Base-by-base conservation (phyloP, 2,888 invertebrate genomes). In the Cataglyphis albicans region DNA sequence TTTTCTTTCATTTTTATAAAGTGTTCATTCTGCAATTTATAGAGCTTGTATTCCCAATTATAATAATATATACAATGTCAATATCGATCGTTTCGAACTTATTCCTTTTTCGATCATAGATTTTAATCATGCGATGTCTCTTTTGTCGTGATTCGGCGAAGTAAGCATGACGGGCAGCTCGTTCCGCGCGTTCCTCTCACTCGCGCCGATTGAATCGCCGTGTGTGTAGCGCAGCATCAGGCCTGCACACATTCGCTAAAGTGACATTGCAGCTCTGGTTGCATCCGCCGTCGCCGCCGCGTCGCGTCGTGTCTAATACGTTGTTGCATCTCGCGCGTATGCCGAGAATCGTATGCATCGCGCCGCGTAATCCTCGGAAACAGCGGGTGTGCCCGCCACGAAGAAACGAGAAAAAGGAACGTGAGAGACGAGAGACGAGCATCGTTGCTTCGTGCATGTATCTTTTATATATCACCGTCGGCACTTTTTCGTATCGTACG, bases 1-100 rank as follows among this genome's bases (percentile, higher is more conserved):
- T 41, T 3, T 84, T 57, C 61, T 83, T 88, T 94, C 93, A 94
- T 21, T 88, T 70, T 32, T 52, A 82, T 18, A 94, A 92, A 0
- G 73, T 48, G 1, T 41, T 72, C 35, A 10, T 25, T 35, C 1
- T 12, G 25, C 3, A 59, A 38, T 41, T n/a, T 29, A 12, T 59
- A 4, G n/a, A 73, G 38, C n/a, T 41, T 12, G 1, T 61, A 12
- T 15, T 21, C 5, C 25, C 35, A 6, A 48, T 65, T 25, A 48
- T 32, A n/a, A 18, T 3, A 44, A 35, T 64, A 12, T 12, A 38
- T 1, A 0, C 15, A 25, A 25, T 29, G 25, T 41, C 41, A 21
- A 44, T n/a, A 38, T 5, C n/a, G 29, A 76, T 64, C 41, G 67
- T 44, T 41, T 78, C 21, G 44, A 32, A 44, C 52, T 41, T 59